These are phyloP conservation scores for Phainopepla nitens DNA, from an alignment of 2,113 vertebrate species.

Conservation along the genomic window DNA sequence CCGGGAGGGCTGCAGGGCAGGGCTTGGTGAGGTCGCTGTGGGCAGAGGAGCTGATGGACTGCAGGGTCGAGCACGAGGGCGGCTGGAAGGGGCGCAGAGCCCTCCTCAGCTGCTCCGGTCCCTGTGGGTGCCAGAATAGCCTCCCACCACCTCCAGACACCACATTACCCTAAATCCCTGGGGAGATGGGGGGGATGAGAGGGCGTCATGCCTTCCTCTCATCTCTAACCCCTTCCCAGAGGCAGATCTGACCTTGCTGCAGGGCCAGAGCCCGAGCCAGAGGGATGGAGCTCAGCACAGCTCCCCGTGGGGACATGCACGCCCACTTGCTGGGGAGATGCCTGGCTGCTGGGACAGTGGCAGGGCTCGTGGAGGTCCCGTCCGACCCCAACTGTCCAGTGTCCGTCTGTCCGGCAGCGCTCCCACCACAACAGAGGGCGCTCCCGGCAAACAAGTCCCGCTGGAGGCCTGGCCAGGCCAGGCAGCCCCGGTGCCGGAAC, in stretches of 20 bases:
- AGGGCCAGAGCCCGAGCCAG: background rate
- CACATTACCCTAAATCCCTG: background rate
- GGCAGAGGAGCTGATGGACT: background rate
- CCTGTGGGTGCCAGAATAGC: background rate
- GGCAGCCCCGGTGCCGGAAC: background rate
- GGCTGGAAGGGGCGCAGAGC: background rate
- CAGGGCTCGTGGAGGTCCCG: fast-evolving
- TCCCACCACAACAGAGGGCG: background rate
- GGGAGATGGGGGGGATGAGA: background rate
- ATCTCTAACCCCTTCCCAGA: background rate
- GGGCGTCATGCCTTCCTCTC: fast-evolving
- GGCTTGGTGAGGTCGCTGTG: background rate
- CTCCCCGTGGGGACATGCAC: background rate
- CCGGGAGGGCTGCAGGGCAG: background rate
- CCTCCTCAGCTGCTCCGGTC: fast-evolving
- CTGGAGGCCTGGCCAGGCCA: background rate
- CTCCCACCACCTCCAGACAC: background rate
- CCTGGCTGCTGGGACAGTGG: background rate
- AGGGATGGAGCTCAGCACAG: background rate
- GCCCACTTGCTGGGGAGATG: background rate
- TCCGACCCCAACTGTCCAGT: fast-evolving
- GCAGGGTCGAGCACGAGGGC: fast-evolving
- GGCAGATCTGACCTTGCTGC: background rate
- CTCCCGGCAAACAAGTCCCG: background rate
- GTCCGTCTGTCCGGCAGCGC: background rate